A percentile compares a stretch with the other conserved stretches of the same genome.
Conservation (phyloP, 2,888 invertebrate genomes). For the Crocallis elinguaria region DNA sequence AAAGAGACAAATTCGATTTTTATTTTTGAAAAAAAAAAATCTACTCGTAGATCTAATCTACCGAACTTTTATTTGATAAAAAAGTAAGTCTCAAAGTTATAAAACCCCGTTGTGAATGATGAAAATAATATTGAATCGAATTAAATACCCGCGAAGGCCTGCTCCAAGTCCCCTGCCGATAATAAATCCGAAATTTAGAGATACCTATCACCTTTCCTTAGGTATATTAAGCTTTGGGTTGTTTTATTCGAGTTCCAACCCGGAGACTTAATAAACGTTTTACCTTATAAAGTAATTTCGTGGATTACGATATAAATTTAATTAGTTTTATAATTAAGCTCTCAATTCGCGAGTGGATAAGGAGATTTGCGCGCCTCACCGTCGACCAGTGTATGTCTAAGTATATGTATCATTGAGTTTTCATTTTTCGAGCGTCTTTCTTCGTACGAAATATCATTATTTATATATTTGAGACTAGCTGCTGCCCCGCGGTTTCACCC, state of each 20-base stretch:
- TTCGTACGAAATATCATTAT: too few relatives aligned
- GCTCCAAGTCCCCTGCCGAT: background rate
- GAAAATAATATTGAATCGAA: conserved; percentile 13
- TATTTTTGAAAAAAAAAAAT: too few relatives aligned
- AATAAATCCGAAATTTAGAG: conserved; percentile 10
- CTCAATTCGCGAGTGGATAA: conserved; percentile 3
- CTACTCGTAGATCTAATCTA: too few relatives aligned
- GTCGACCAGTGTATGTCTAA: too few relatives aligned
- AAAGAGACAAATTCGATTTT: too few relatives aligned
- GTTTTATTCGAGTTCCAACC: conserved; percentile 12
- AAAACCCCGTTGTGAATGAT: background rate
- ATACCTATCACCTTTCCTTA: conserved; percentile 10
- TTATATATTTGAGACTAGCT: too few relatives aligned
- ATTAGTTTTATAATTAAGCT: conserved; percentile 18
- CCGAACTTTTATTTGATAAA: too few relatives aligned
- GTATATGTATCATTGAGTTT: too few relatives aligned
- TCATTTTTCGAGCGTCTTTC: too few relatives aligned
- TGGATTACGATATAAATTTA: conserved; percentile 20
- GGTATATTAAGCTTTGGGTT: background rate
- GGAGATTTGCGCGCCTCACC: too few relatives aligned
- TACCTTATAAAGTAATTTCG: conserved; percentile 3
- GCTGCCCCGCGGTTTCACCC: too few relatives aligned
- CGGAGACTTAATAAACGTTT: conserved; percentile 10
- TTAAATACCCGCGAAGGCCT: conserved; percentile 3
- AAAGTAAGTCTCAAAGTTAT: too few relatives aligned